Evolutionary conservation across 2,888 invertebrate genomes (phyloP), one percentile per base, ranked within the genome.

Genomic region (Spodoptera exigua): DNA sequence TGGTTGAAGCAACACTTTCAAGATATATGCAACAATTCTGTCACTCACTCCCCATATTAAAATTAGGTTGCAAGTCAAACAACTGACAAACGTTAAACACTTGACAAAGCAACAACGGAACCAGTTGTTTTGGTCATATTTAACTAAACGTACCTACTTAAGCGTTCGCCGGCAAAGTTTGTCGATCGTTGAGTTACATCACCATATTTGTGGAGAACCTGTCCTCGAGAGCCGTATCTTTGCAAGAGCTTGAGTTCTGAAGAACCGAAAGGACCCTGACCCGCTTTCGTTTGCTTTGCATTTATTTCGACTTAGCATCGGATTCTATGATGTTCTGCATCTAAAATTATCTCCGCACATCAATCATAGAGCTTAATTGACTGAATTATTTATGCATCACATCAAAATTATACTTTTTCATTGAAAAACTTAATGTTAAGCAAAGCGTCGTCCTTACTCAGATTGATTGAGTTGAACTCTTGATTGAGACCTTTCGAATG

Each of bases 261-360:
- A 86, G 88, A 87, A 85, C 85, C 81, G 82, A 79, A 83, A 81
- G 76, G 83, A 86, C 92, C 92, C 32, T 92, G 92, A 92, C 93
- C 88, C 74, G 79, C 87, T 88, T 88, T 86, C 78, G 51, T 80
- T 77, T 68, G 70, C 62, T 76, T 65, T 72, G 66, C 65, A 75
- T 77, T 80, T 76, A 77, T 77, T 82, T 79, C 67, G 74, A 49
- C 65, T 80, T 72, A 69, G 70, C 60, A 49, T 56, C 56, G 62
- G 63, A 61, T 57, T 58, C 46, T 36, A 44, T 45, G 21, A 37
- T 34, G 16, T 17, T 48, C 39, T 56, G 41, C 52, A 35, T 65
- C 47, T 57, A 49, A 59, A 57, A 54, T 63, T 44, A 61, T 36
- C 27, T 27, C 27, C 27, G n/a, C 35, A 41, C 61, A 63, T 72